A percentile compares a stretch with the other conserved stretches of the same genome.
phyloP scores from a whole-genome alignment of 2,888 invertebrate species.

The Abscondita cerata region DNA sequence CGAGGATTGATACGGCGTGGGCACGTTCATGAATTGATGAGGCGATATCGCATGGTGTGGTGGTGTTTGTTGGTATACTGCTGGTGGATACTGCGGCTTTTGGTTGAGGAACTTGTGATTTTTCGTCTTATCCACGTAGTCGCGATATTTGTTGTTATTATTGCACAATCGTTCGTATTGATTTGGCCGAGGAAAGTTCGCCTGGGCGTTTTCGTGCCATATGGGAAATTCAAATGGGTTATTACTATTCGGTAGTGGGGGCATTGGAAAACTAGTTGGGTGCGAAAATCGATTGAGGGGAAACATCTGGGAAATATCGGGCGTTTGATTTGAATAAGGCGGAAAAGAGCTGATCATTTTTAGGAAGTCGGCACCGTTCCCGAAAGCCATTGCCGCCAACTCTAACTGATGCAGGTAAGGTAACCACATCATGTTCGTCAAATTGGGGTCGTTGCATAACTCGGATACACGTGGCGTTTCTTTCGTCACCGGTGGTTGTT shows the following conservation, averaged over 20 bases:
- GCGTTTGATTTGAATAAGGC: slow-evolving; percentile 58
- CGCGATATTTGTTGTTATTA: slow-evolving; percentile 35
- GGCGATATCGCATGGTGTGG: slow-evolving; percentile 24
- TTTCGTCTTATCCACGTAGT: slow-evolving; percentile 35
- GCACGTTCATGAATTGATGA: slow-evolving; percentile 45
- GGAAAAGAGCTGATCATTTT: slow-evolving; percentile 64
- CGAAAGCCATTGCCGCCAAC: slow-evolving; percentile 62
- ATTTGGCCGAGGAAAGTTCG: slow-evolving; percentile 42
- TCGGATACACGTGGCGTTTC: slow-evolving; percentile 12
- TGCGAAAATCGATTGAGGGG: slow-evolving; percentile 59
- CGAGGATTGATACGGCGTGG: slow-evolving; percentile 43
- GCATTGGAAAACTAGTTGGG: slow-evolving; percentile 54
- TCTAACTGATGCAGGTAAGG: slow-evolving; percentile 72
- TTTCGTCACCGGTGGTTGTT: slow-evolving; percentile 25
- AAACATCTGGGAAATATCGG: slow-evolving; percentile 63
- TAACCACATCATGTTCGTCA: slow-evolving; percentile 67
- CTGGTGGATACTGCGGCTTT: slow-evolving; percentile 32
- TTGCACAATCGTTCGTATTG: slow-evolving; percentile 44
- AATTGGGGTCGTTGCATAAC: slow-evolving; percentile 23
- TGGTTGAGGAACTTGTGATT: slow-evolving; percentile 17
- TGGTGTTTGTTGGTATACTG: slow-evolving; percentile 43
- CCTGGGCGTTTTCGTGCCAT: slow-evolving; percentile 73
- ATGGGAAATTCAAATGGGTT: slow-evolving; percentile 66
- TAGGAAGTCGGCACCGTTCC: slow-evolving; percentile 63
- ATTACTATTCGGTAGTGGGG: slow-evolving; percentile 29